These are phyloP conservation scores for Drosophila sproati DNA, from an alignment of 1,140 invertebrate genomes.

Conservation along the genomic window DNA sequence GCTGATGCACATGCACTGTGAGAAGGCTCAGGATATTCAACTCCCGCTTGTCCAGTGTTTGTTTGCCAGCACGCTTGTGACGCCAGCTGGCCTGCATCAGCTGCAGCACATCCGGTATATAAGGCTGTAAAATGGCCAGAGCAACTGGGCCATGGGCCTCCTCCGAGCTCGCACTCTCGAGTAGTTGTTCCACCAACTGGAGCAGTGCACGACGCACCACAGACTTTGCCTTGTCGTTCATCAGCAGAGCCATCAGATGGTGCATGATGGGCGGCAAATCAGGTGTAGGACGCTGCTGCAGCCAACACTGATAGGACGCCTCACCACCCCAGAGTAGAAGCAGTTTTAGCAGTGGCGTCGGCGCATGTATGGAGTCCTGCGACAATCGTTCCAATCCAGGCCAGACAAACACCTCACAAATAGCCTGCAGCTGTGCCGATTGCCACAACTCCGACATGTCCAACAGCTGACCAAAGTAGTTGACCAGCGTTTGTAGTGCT, in stretches of 20 bases:
- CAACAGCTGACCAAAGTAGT: slow-evolving; percentile 92
- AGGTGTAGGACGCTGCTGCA: slow-evolving; percentile 65
- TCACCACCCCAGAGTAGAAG: slow-evolving; percentile 89
- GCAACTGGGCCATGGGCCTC: slow-evolving; percentile 51
- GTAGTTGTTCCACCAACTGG: slow-evolving; percentile 91
- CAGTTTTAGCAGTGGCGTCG: slow-evolving; percentile 92
- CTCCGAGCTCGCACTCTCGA: slow-evolving; percentile 86
- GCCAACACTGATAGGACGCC: slow-evolving; percentile 53
- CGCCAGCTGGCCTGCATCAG: slow-evolving; percentile 89
- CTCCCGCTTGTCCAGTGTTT: slow-evolving; percentile 88
- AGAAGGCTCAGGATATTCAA: slow-evolving; percentile 92
- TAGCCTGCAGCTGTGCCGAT: slow-evolving; percentile 88
- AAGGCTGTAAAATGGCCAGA: slow-evolving; percentile 86
- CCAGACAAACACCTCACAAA: slow-evolving; percentile 93
- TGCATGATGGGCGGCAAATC: slow-evolving; percentile 53
- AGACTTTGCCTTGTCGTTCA: slow-evolving; percentile 87
- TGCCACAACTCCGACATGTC: slow-evolving; percentile 88
- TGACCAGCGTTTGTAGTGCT: slow-evolving; percentile 87
- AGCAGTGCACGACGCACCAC: slow-evolving; percentile 90
- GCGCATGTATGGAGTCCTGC: slow-evolving; percentile 92
- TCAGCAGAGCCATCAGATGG: slow-evolving; percentile 89
- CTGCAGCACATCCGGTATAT: slow-evolving; percentile 89
- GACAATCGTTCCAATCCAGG: slow-evolving; percentile 91
- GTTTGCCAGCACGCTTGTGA: slow-evolving; percentile 51
- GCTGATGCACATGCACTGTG: slow-evolving; percentile 89